phyloP scores from a whole-genome alignment of 2,113 vertebrate genomes.

The Austrofundulus limnaeus region DNA sequence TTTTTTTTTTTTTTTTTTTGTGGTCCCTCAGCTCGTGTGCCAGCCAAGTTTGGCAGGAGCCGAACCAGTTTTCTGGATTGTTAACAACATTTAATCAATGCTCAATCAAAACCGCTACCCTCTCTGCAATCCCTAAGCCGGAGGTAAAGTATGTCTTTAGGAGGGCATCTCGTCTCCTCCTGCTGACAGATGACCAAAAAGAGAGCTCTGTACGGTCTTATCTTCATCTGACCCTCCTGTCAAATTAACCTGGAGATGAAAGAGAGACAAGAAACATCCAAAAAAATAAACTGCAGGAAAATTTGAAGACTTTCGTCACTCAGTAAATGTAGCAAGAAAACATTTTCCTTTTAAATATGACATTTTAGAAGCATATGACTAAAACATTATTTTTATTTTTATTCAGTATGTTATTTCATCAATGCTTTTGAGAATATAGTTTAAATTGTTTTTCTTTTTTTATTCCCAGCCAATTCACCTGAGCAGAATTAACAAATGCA shows the following conservation, averaged over 20 bases:
- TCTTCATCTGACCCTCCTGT: constrained; percentile 80
- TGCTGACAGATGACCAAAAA: constrained; percentile 79
- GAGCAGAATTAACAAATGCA: constrained; percentile 67
- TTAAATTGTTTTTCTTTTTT: constrained; percentile 17
- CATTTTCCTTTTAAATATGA: too few species aligned
- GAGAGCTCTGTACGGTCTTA: constrained; percentile 81
- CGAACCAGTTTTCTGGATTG: constrained; percentile 68
- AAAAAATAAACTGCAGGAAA: constrained; percentile 12
- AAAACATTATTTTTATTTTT: too few species aligned
- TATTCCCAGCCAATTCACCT: constrained; percentile 66
- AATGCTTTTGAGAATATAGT: background rate
- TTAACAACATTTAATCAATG: constrained; percentile 84
- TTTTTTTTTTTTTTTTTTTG: too few species aligned
- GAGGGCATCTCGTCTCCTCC: constrained; percentile 64
- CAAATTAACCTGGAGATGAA: constrained; percentile 81
- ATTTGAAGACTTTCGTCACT: constrained; percentile 13
- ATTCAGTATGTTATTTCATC: background rate
- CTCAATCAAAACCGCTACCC: constrained; percentile 80
- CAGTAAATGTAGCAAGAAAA: background rate
- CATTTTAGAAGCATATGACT: background rate
- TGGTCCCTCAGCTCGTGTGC: constrained; percentile 23
- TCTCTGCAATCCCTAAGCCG: constrained; percentile 71
- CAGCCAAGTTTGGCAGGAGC: constrained; percentile 36
- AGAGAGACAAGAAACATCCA: constrained; percentile 49
- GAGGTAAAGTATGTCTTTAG: constrained; percentile 78